Conservation (phyloP, 1,140 invertebrate genomes). For the Macrotrachela quadricornifera region DNA sequence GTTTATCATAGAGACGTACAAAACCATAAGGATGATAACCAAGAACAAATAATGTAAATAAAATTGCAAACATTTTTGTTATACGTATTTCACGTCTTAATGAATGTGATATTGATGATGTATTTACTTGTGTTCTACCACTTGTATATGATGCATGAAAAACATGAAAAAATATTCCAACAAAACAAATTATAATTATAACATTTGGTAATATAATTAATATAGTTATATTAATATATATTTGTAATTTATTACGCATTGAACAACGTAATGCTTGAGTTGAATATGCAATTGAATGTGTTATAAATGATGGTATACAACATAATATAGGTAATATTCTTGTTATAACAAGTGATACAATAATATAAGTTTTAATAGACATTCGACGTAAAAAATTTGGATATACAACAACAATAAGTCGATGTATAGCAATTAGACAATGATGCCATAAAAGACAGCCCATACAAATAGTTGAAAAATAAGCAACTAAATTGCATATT, state of each 20-base stretch:
- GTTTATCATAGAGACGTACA: conserved; percentile 19
- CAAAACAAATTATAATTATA: conserved; percentile 25
- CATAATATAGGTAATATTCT: conserved; percentile 22
- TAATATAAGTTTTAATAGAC: conserved; percentile 17
- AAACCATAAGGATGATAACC: conserved; percentile 27
- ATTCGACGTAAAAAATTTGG: conserved; percentile 11
- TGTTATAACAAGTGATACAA: conserved; percentile 20
- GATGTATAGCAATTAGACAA: conserved; percentile 26
- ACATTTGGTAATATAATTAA: conserved; percentile 24
- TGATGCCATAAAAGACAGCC: conserved; percentile 28
- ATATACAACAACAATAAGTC: conserved; percentile 26
- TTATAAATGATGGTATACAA: conserved; percentile 20
- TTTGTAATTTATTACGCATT: conserved; percentile 17
- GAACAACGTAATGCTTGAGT: conserved; percentile 23
- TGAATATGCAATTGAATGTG: conserved; percentile 21
- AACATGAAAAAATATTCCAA: conserved; percentile 26
- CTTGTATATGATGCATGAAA: conserved; percentile 9
- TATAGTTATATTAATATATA: conserved; percentile 22
- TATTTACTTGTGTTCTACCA: conserved; percentile 3
- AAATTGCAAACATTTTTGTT: conserved; percentile 30
- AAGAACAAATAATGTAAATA: conserved; percentile 25
- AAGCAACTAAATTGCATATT: conserved; percentile 20
- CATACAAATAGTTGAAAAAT: conserved; percentile 23
- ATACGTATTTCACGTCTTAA: conserved; percentile 23
- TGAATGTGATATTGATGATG: neutral